Evolutionary conservation across 2,113 vertebrate species (phyloP).

Genomic region (Vulpes ferrilata): DNA sequence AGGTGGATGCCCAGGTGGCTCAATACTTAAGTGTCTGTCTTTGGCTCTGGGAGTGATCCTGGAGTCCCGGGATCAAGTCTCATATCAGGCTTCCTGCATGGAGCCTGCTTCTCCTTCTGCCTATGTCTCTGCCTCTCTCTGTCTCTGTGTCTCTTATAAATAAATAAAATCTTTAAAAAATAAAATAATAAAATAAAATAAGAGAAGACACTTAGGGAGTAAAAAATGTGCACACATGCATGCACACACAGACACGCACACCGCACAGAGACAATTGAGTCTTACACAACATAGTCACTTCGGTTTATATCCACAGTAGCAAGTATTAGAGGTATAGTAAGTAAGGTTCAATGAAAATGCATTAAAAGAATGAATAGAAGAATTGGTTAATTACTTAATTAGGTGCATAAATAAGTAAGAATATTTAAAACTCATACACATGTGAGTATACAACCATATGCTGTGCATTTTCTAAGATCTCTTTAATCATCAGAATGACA

Average conservation of each 20-base stretch:
- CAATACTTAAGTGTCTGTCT: too few relatives aligned
- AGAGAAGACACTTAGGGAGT: background rate
- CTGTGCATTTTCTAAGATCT: conserved; percentile 1
- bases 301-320: background rate
- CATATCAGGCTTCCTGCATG: too few relatives aligned
- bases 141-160: too few relatives aligned
- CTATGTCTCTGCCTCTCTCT: too few relatives aligned
- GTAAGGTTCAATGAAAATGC: background rate
- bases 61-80: too few relatives aligned
- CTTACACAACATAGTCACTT: background rate
- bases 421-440: background rate
- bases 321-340: conserved; percentile 14
- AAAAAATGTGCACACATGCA: too few relatives aligned
- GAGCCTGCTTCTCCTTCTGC: too few relatives aligned
- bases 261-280: background rate
- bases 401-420: background rate
- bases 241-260: too few relatives aligned
- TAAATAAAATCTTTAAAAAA: too few relatives aligned
- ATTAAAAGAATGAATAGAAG: conserved; percentile 26
- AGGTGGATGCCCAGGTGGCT: too few relatives aligned
- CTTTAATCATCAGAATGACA: background rate
- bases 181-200: too few relatives aligned
- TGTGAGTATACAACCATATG: background rate
- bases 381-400: conserved; percentile 15
- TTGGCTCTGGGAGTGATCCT: too few relatives aligned